Conservation (phyloP, 2,113 vertebrate species). For the Anolis sagrei region DNA sequence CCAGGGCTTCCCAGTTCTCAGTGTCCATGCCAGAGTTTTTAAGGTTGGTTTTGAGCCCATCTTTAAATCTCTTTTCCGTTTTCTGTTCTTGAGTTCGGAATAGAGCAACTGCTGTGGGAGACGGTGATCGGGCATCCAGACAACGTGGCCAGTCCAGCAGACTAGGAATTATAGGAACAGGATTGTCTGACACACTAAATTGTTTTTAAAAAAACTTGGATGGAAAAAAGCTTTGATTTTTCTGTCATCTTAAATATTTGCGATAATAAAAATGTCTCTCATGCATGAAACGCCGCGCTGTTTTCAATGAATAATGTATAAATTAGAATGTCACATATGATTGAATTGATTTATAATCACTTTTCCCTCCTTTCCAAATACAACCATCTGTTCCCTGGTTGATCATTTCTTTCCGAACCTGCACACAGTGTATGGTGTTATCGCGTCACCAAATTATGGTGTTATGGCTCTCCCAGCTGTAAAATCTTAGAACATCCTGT, state of each 20-base stretch:
- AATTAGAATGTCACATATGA: constrained; percentile 31
- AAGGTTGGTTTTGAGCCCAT: no score
- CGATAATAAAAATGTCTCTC: neutral
- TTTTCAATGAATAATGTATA: neutral
- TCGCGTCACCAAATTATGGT: neutral
- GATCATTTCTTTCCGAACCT: constrained; percentile 33
- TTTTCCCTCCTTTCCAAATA: constrained; percentile 29
- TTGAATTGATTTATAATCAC: constrained; percentile 19
- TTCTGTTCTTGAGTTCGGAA: no score
- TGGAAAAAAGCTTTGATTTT: neutral
- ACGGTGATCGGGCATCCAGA: no score
- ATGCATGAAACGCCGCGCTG: neutral
- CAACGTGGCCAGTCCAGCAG: no score
- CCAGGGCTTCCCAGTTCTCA: no score
- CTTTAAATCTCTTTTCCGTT: no score
- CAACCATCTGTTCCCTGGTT: constrained; percentile 42
- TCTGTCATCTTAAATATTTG: neutral
- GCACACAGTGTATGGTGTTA: neutral
- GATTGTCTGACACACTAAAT: neutral
- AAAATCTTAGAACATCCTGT: constrained; percentile 12
- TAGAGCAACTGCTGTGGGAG: no score
- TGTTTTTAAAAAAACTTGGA: neutral
- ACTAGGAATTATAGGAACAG: no score
- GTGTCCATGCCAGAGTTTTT: no score
- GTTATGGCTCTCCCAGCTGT: constrained; percentile 15